A percentile compares a stretch with the other conserved stretches of the same genome.
Evolutionary conservation across 2,888 invertebrate species (phyloP).

Genomic region (Calliphora vomitoria): DNA sequence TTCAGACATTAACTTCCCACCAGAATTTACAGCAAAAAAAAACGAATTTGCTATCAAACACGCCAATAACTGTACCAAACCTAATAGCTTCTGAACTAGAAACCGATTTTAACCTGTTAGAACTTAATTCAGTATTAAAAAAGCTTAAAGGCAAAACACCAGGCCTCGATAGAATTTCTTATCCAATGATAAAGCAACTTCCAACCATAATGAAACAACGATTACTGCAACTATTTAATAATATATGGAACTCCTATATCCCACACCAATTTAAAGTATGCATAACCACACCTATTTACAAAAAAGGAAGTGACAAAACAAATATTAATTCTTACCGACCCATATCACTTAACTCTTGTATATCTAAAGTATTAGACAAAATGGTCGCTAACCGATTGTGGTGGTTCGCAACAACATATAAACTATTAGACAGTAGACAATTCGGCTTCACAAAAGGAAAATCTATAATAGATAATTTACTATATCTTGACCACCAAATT

Average conservation of each 20-base stretch:
- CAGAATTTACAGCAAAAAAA: background rate
- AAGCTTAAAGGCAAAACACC: conserved; percentile 26
- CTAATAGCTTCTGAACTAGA: background rate
- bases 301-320: too few species aligned
- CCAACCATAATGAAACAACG: background rate
- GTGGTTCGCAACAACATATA: background rate
- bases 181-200: background rate
- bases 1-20: background rate
- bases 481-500: too few species aligned
- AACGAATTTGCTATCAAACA: background rate
- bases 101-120: conserved; percentile 7
- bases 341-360: conserved; percentile 64
- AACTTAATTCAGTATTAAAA: background rate
- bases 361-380: background rate
- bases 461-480: too few species aligned
- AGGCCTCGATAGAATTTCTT: background rate
- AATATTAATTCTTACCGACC: conserved; percentile 65
- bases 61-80: background rate
- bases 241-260: too few species aligned
- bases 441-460: background rate
- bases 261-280: conserved; percentile 25
- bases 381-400: background rate
- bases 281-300: too few species aligned
- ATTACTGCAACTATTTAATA: conserved; percentile 10
- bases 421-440: background rate